phyloP scores from a whole-genome alignment of 2,113 vertebrate species.

The Labrus mixtus region DNA sequence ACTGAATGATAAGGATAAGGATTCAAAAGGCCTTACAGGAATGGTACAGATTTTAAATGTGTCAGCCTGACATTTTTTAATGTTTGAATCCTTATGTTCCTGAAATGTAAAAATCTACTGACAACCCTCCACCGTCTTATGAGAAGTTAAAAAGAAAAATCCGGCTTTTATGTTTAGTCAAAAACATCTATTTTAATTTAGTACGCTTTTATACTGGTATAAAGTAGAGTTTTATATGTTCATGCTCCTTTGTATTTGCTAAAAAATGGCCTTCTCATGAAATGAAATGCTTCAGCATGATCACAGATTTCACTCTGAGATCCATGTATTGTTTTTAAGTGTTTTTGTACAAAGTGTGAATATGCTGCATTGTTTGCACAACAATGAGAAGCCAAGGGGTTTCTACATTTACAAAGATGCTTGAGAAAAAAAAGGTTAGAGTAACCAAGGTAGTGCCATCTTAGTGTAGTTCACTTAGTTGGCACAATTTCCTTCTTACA shows the following conservation, averaged over 20 bases:
- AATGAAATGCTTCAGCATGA: background rate
- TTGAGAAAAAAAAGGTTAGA: background rate
- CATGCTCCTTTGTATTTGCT: background rate
- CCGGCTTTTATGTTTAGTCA: background rate
- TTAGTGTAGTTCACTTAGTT: background rate
- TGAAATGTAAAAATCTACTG: background rate
- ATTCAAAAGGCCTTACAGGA: background rate
- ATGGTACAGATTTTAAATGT: background rate
- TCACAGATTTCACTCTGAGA: background rate
- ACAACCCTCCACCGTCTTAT: no score
- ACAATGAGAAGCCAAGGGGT: background rate
- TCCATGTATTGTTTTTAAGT: background rate
- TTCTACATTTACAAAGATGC: background rate
- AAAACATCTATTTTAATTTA: background rate
- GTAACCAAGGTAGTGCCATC: background rate
- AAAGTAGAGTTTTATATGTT: background rate
- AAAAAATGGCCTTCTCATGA: background rate
- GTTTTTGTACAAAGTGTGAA: background rate
- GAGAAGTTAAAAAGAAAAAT: background rate
- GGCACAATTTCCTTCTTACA: background rate
- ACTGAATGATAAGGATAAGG: slow-evolving; percentile 23
- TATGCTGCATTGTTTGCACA: background rate
- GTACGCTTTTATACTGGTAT: background rate
- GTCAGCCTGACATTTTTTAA: background rate
- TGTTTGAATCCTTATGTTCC: background rate